A percentile compares a stretch with the other conserved stretches of the same genome.
phyloP scores from a whole-genome alignment of 2,888 invertebrate species.

The Xanthorhoe spadicearia region DNA sequence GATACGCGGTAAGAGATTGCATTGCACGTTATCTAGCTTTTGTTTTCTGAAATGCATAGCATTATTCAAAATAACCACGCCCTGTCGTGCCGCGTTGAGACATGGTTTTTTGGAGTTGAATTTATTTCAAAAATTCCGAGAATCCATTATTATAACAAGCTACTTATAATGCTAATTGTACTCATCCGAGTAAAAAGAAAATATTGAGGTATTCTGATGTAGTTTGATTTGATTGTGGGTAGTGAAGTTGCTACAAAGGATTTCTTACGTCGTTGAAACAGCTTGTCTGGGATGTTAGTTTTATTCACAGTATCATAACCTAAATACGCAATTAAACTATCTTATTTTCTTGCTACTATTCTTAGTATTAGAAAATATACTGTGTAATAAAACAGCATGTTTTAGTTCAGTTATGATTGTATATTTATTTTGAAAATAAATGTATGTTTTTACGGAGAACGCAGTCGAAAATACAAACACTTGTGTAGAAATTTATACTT shows the following conservation, averaged over 20 bases:
- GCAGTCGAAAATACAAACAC: neutral
- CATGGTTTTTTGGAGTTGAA: too few relatives aligned
- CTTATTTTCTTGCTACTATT: neutral
- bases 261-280: neutral
- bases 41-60: too few relatives aligned
- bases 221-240: neutral
- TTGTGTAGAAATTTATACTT: neutral
- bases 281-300: neutral
- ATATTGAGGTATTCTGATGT: neutral
- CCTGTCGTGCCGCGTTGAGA: too few relatives aligned
- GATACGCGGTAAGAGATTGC: too few relatives aligned
- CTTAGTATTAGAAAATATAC: neutral
- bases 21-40: too few relatives aligned
- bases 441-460: neutral
- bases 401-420: too few relatives aligned
- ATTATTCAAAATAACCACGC: too few relatives aligned
- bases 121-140: neutral
- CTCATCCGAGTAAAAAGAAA: neutral
- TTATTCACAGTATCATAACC: neutral
- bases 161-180: neutral
- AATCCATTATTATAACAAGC: neutral
- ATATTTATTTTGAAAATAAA: neutral
- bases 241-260: neutral
- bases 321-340: neutral
- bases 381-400: too few relatives aligned